Conservation (phyloP, 2,797 vertebrate genomes). For the Sandelia bainsii region DNA sequence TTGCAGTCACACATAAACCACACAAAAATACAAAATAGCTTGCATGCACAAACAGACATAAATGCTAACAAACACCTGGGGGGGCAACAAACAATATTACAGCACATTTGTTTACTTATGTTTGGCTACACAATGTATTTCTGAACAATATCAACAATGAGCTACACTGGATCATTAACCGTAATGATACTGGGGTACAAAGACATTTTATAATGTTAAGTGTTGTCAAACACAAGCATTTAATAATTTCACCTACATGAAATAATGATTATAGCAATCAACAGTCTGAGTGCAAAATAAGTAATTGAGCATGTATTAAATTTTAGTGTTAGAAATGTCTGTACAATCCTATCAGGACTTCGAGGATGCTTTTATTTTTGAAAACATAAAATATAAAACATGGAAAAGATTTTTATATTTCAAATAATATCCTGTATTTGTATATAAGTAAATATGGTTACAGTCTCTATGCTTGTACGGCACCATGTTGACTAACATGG, state of each 20-base stretch:
- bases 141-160: conserved; percentile 17
- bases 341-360: not conserved
- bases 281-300: too few species aligned
- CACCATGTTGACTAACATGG: not conserved
- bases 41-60: not conserved
- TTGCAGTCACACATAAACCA: not conserved
- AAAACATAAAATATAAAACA: too few species aligned
- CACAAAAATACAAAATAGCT: not conserved
- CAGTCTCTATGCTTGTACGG: too few species aligned
- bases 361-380: not conserved
- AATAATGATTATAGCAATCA: too few species aligned
- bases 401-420: too few species aligned
- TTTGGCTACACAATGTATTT: conserved; percentile 21
- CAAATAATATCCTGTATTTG: too few species aligned
- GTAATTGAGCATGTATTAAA: not conserved
- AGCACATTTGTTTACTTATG: conserved; percentile 35
- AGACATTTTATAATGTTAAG: not conserved
- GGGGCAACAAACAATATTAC: conserved; percentile 21
- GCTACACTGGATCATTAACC: not conserved
- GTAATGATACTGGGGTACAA: too few species aligned
- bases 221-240: not conserved
- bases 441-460: too few species aligned
- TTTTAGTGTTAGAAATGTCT: not conserved
- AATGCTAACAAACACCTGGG: conserved; percentile 38
- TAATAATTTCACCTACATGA: too few species aligned